Conservation (phyloP, 2,888 invertebrate species). For the Galerucella pusilla region DNA sequence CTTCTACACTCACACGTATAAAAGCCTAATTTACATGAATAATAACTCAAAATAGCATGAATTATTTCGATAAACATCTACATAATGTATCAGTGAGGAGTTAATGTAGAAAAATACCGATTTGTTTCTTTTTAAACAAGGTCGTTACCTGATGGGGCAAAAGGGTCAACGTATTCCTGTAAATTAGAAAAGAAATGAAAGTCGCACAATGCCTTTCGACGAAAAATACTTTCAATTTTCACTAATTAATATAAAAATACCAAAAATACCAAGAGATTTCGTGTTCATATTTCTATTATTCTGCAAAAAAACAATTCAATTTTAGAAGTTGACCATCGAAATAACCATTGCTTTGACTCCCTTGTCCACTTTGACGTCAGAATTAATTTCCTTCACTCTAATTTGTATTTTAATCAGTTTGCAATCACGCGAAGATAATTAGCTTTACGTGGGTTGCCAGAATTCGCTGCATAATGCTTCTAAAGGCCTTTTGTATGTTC, state of each 20-base stretch:
- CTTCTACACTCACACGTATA: conserved; percentile 59
- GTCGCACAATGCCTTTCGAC: background rate
- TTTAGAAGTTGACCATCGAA: too few species aligned
- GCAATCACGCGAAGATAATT: conserved; percentile 65
- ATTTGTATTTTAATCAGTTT: conserved; percentile 66
- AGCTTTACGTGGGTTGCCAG: conserved; percentile 61
- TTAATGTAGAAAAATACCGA: conserved; percentile 37
- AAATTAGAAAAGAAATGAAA: background rate
- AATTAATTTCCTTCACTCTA: conserved; percentile 63
- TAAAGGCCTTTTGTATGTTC: conserved; percentile 46
- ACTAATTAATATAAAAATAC: too few species aligned
- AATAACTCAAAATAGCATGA: conserved; percentile 62
- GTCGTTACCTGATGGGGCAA: conserved; percentile 8
- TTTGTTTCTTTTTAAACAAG: conserved; percentile 41
- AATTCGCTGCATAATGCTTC: conserved; percentile 50
- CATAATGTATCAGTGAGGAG: conserved; percentile 50
- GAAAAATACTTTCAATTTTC: background rate
- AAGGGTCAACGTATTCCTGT: background rate
- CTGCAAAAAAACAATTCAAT: too few species aligned
- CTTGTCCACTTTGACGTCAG: conserved; percentile 51
- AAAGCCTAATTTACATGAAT: conserved; percentile 63
- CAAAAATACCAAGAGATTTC: too few species aligned
- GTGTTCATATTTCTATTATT: too few species aligned
- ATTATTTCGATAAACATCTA: conserved; percentile 62
- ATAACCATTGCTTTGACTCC: background rate